Evolutionary conservation across 2,888 invertebrate species (phyloP).

Genomic region (Nomada fucata): DNA sequence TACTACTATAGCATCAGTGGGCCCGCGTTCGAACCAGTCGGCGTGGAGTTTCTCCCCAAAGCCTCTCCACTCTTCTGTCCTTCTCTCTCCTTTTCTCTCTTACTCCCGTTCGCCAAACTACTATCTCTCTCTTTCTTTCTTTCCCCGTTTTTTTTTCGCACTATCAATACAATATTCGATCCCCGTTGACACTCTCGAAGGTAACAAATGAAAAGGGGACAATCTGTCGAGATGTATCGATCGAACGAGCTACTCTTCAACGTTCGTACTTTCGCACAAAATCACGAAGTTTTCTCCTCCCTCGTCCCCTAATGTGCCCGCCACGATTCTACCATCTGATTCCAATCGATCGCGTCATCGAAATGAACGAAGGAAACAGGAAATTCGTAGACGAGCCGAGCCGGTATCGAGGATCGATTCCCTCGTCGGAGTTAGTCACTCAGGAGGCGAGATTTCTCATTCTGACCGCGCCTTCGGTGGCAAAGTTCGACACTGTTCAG

Average conservation of each 20-base stretch:
- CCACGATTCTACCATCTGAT: neutral
- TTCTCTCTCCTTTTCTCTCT: slow-evolving; percentile 4
- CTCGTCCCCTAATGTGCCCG: too few relatives aligned
- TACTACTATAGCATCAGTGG: slow-evolving; percentile 61
- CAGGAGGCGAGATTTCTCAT: neutral
- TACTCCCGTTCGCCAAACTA: neutral
- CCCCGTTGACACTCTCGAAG: too few relatives aligned
- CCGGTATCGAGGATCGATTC: slow-evolving; percentile 30
- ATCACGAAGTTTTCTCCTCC: neutral
- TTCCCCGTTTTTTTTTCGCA: neutral
- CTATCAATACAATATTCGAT: too few relatives aligned
- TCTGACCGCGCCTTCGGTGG: neutral
- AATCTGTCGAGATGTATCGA: too few relatives aligned
- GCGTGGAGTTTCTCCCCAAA: slow-evolving; percentile 45
- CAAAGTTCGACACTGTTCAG: neutral
- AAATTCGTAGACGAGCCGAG: neutral
- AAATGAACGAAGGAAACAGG: neutral
- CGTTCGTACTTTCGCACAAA: neutral
- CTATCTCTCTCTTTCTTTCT: neutral
- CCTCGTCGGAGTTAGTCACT: neutral
- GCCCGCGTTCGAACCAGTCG: slow-evolving; percentile 50
- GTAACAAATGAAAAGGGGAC: too few relatives aligned
- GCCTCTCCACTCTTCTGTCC: slow-evolving; percentile 35
- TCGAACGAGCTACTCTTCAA: neutral
- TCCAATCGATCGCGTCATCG: neutral